Conservation (phyloP, 2,797 vertebrate species). For the Lithobates pipiens region DNA sequence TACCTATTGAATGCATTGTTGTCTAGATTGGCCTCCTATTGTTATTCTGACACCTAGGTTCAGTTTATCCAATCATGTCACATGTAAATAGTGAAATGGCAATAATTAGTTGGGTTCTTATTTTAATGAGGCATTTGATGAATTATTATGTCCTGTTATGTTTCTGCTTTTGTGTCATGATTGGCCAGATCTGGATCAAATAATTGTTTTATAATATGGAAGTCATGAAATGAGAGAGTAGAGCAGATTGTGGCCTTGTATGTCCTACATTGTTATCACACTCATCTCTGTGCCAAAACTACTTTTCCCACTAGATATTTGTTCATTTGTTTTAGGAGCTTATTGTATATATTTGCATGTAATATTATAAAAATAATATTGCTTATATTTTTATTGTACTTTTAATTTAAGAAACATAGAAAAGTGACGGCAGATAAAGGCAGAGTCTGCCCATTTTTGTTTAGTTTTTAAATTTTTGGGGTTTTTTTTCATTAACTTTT, state of each 20-base stretch:
- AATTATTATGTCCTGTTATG: neutral
- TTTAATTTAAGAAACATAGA: too few species aligned
- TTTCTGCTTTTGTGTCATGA: neutral
- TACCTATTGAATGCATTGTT: neutral
- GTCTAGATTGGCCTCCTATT: neutral
- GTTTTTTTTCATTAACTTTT: too few species aligned
- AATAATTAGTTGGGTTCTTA: neutral
- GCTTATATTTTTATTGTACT: too few species aligned
- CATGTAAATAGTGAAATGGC: neutral
- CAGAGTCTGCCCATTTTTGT: too few species aligned
- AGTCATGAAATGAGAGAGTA: neutral
- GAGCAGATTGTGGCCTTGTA: neutral
- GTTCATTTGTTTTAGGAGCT: too few species aligned
- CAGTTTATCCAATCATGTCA: neutral
- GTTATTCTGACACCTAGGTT: neutral
- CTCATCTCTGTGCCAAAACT: too few species aligned
- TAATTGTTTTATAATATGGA: neutral
- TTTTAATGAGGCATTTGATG: neutral
- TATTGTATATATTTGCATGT: too few species aligned
- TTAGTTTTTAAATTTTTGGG: too few species aligned
- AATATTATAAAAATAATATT: too few species aligned
- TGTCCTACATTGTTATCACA: neutral
- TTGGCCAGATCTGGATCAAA: neutral
- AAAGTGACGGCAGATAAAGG: too few species aligned
- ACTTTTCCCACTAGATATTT: too few species aligned